Conservation (phyloP, 2,113 vertebrate species). For the Miniopterus natalensis region DNA sequence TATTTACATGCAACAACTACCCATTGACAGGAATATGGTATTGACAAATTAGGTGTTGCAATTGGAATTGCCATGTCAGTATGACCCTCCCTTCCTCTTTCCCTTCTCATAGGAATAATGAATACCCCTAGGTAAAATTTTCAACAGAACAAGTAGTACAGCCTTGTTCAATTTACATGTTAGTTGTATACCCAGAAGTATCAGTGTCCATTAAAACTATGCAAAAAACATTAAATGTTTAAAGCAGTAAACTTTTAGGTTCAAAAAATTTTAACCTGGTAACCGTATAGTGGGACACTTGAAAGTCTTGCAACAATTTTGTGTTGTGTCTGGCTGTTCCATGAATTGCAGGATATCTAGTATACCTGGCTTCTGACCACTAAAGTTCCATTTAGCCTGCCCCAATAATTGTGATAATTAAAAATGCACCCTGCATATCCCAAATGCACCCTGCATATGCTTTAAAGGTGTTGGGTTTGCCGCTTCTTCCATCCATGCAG, state of each 20-base stretch:
- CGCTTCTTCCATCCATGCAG: neutral
- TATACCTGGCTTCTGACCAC: neutral
- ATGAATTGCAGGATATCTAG: neutral
- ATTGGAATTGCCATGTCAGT: neutral
- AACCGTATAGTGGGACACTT: neutral
- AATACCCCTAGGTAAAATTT: neutral
- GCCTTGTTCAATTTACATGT: neutral
- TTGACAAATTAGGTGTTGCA: neutral
- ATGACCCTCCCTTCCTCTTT: neutral
- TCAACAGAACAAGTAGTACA: neutral
- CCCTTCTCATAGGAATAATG: neutral
- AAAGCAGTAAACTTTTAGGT: conserved; percentile 45
- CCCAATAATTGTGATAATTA: neutral
- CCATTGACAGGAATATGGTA: neutral
- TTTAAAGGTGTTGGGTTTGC: neutral
- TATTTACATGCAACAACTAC: neutral
- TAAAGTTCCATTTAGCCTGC: neutral
- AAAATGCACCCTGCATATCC: conserved; percentile 3
- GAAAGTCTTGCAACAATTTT: neutral
- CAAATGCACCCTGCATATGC: neutral
- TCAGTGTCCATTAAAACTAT: neutral
- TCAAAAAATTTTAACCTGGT: neutral
- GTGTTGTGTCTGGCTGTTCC: neutral
- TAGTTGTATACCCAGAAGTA: neutral
- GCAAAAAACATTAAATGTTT: neutral